A percentile compares a stretch with the other conserved stretches of the same genome.
phyloP scores from a whole-genome alignment of 1,140 invertebrate species.

The Papilio polytes region DNA sequence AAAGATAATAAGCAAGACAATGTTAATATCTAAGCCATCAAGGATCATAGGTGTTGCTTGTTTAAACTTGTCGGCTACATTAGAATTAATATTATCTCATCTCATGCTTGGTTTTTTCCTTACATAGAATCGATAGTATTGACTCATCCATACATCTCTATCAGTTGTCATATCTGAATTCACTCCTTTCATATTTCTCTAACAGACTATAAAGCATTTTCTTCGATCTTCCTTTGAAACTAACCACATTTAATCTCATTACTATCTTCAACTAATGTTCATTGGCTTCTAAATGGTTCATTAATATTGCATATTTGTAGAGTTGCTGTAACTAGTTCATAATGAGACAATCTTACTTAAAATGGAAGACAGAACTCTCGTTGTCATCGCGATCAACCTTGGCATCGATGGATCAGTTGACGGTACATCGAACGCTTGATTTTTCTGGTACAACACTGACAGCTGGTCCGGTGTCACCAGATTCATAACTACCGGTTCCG shows the following conservation, averaged over 20 bases:
- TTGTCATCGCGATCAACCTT: slow-evolving; percentile 10
- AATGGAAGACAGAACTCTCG: slow-evolving; percentile 17
- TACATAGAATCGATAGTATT: neutral
- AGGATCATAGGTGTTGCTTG: no score
- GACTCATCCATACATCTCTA: neutral
- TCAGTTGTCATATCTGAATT: neutral
- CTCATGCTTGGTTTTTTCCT: no score
- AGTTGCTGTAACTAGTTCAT: no score
- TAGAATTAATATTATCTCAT: no score
- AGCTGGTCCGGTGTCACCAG: neutral
- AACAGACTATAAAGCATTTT: no score
- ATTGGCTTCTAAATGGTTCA: no score
- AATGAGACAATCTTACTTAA: neutral
- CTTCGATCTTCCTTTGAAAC: no score
- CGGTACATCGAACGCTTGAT: neutral
- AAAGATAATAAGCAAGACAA: neutral
- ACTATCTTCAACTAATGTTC: neutral
- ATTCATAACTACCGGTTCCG: neutral
- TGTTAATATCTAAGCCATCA: no score
- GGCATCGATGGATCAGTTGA: neutral
- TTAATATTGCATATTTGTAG: no score
- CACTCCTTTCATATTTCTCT: no score
- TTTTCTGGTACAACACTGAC: slow-evolving; percentile 1
- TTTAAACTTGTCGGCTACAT: no score
- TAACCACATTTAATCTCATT: neutral